phyloP scores from a whole-genome alignment of 2,888 invertebrate species.

The Scaptodrosophila latifasciaeformis region DNA sequence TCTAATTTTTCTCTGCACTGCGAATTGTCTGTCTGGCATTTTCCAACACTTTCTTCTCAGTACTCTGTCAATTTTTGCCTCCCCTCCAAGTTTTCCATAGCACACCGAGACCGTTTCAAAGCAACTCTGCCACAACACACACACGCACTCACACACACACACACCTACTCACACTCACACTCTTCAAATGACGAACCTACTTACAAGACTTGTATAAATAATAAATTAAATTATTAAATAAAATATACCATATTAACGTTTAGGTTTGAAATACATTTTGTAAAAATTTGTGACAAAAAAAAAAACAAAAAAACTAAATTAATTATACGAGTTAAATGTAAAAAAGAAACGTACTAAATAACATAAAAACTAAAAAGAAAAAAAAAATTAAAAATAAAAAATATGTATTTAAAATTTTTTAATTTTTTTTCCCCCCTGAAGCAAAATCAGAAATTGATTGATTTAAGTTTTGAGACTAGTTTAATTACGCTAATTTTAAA shows the following conservation, averaged over 20 bases:
- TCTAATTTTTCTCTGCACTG: conserved; percentile 25
- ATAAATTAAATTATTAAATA: conserved; percentile 26
- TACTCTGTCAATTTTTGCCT: conserved; percentile 52
- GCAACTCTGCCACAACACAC: conserved; percentile 39
- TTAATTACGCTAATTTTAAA: conserved; percentile 62
- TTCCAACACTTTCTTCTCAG: conserved; percentile 58
- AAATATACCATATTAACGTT: conserved; percentile 26
- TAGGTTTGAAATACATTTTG: conserved; percentile 67
- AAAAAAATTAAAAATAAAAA: not conserved
- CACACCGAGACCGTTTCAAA: conserved; percentile 40
- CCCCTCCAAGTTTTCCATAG: conserved; percentile 56
- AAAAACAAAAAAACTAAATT: conserved; percentile 1
- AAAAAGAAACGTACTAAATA: not conserved
- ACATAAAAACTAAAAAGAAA: not conserved
- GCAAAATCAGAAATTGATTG: conserved; percentile 20
- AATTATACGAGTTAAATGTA: not conserved
- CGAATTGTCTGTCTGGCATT: no score
- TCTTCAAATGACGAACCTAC: conserved; percentile 60
- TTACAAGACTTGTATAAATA: conserved; percentile 73
- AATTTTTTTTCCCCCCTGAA: not conserved
- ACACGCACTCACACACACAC: conserved; percentile 11
- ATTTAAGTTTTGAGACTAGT: conserved; percentile 54
- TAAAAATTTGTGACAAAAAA: conserved; percentile 41
- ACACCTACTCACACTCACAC: conserved; percentile 11
- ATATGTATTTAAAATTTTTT: no score